These are phyloP conservation scores for Chrysolina americana DNA, from an alignment of 2,888 invertebrate genomes.

Conservation along the genomic window DNA sequence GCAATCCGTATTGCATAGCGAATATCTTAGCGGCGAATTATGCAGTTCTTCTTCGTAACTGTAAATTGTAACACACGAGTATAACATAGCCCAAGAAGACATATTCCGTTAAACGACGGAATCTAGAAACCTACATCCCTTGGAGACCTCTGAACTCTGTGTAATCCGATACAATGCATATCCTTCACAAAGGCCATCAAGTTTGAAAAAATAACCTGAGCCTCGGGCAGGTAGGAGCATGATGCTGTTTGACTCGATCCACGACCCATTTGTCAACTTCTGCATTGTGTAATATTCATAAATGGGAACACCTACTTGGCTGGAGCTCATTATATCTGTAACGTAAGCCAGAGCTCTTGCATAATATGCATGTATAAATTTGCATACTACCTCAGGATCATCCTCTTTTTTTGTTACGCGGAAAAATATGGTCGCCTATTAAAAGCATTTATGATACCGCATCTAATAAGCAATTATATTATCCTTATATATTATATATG, in stretches of 20 bases:
- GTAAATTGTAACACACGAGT: slow-evolving; percentile 55
- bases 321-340: slow-evolving; percentile 53
- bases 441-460: slow-evolving; percentile 18
- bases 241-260: slow-evolving; percentile 14
- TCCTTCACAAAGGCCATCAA: slow-evolving; percentile 28
- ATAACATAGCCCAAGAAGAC: slow-evolving; percentile 29
- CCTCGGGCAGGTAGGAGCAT: slow-evolving; percentile 13
- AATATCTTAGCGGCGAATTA: slow-evolving; percentile 10
- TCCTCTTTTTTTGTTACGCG: neutral
- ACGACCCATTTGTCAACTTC: slow-evolving; percentile 50
- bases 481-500: slow-evolving; percentile 10
- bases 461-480: slow-evolving; percentile 21
- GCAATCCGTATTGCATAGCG: slow-evolving; percentile 9
- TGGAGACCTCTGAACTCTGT: slow-evolving; percentile 56
- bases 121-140: slow-evolving; percentile 61
- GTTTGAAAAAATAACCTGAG: slow-evolving; percentile 7
- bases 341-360: slow-evolving; percentile 46
- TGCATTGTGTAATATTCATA: slow-evolving; percentile 51
- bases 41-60: slow-evolving; percentile 36
- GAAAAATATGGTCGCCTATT: slow-evolving; percentile 8
- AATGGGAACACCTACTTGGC: slow-evolving; percentile 56
- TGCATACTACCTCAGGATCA: slow-evolving; percentile 39
- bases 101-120: slow-evolving; percentile 57
- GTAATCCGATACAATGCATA: slow-evolving; percentile 34
- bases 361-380: slow-evolving; percentile 49